Evolutionary conservation across 92 coral and sea anemone species (phyloP), one percentile per base, ranked within the genome.

Genomic region (Paramuricea clavata): DNA sequence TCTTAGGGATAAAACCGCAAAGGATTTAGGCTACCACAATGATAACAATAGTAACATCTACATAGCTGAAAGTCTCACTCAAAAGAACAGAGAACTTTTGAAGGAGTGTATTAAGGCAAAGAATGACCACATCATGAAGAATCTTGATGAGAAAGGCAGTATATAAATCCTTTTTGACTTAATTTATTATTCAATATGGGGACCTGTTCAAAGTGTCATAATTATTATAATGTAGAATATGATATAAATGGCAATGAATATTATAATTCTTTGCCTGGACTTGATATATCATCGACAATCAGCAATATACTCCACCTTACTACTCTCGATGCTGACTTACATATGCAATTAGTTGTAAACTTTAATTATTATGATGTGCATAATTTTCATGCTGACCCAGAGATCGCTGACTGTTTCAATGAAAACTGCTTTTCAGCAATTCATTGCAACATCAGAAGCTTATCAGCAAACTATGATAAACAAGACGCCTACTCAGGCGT

Each of bases 231-330:
- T 4, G 39, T 27, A 21, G 76, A 22, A 5, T 6, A 31, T 19
- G 39, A 77, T 0, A n/a, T n/a, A n/a, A 21, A 25, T 4, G 26
- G 12, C 82, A 65, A 16, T 17, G 57, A 28, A 23, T 8, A 47
- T 6, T 42, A 10, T 43, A 32, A 5, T 64, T 39, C 44, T 4
- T 39, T 39, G 87, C 41, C 82, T 68, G 12, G n/a, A 83, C 59
- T 50, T 50, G 22, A 19, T 12, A 50, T 50, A 50, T 12, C 59
- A 2, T 8, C 59, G 17, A 12, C 59, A 12, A 19, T 19, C 22
- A 16, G 19, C 59, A 50, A 50, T 19, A 12, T 50, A 12, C 59
- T 2, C 3, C 59, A 50, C 11, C 59, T 50, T 50, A 12, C 59
- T 3, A 19, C 2, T 50, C 19, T 12, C 3, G 59, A 50, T 50